These are phyloP conservation scores for Rhinoraja longicauda DNA, from an alignment of 2,797 vertebrate genomes.

Conservation along the genomic window DNA sequence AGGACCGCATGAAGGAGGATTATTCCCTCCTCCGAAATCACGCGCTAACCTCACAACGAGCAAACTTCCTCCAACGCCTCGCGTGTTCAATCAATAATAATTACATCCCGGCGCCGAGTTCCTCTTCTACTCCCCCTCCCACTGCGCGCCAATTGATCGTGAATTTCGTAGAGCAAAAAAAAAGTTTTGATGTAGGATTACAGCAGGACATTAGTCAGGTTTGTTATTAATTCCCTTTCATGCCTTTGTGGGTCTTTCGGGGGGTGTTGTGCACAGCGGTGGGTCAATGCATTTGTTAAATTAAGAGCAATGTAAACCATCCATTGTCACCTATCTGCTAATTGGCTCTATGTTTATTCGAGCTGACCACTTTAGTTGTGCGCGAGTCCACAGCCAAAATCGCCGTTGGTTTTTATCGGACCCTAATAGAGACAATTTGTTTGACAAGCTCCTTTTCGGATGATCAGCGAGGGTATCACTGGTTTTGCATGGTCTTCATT, in stretches of 20 bases:
- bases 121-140: too few species aligned
- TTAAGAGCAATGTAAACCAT: constrained; percentile 48
- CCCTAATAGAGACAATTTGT: constrained; percentile 54
- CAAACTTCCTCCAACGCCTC: neutral
- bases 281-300: neutral
- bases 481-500: constrained; percentile 48
- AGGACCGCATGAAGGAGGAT: too few species aligned
- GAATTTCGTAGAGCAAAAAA: neutral
- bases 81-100: neutral
- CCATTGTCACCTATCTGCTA: constrained; percentile 51
- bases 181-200: neutral
- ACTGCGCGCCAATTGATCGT: too few species aligned
- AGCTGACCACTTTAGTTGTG: constrained; percentile 43
- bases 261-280: neutral
- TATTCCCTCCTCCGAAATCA: neutral
- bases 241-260: constrained; percentile 36
- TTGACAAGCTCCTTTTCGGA: constrained; percentile 50
- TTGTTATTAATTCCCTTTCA: constrained; percentile 38
- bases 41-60: neutral
- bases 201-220: neutral
- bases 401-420: constrained; percentile 49
- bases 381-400: constrained; percentile 43
- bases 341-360: constrained; percentile 52
- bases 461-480: constrained; percentile 51
- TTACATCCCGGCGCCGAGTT: too few species aligned